Evolutionary conservation across 2,113 vertebrate species (phyloP), one percentile per base, ranked within the genome.

Genomic region (Microcebus ravelobensis): DNA sequence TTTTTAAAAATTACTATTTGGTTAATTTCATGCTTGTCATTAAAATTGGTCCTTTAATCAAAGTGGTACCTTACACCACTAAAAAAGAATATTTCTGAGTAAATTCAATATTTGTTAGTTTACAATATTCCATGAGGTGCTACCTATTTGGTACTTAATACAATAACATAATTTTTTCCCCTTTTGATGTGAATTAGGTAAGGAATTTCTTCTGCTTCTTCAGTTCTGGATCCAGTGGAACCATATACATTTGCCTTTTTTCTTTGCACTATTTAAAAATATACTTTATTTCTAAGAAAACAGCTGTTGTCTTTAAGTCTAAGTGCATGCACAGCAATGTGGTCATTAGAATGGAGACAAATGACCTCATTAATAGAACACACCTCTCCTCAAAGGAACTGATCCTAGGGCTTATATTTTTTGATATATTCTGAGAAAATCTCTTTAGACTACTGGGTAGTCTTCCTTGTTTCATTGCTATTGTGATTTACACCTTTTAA

Each of bases 1-100:
- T 87, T 82, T 63, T 5, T 70, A 95, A 92, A 85, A 70, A 18
- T 68, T 27, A 42, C 29, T 79, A 21, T 92, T 63, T 89, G 23
- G n/a, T 92, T 93, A 93, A 86, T 95, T 90, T 82, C 39, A 71
- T 96, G 65, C 48, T 77, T 90, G 93, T 91, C 34, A 93, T 85
- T 96, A 57, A 93, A 90, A 95, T 48, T 50, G 8, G 34, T 55
- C 27, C n/a, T 91, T 94, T 90, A 95, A 67, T 92, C 86, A 92
- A 88, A 94, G 34, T 63, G 36, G 52, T 88, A 67, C 25, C 39
- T 95, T 79, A 80, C 18, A 63, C 31, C 39, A 71, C 36, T 81
- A 89, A 88, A 57, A 83, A 73, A 45, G 59, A 87, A 87, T 85
- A 84, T 76, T 80, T 89, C 48, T 93, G 34, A 91, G n/a, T 81